Percentiles rank a stretch among this genome's conserved stretches.
These are phyloP conservation scores for Beroe forskalii DNA, from an alignment of 37 sponge, comb jelly and placozoan species.

Conservation along the genomic window DNA sequence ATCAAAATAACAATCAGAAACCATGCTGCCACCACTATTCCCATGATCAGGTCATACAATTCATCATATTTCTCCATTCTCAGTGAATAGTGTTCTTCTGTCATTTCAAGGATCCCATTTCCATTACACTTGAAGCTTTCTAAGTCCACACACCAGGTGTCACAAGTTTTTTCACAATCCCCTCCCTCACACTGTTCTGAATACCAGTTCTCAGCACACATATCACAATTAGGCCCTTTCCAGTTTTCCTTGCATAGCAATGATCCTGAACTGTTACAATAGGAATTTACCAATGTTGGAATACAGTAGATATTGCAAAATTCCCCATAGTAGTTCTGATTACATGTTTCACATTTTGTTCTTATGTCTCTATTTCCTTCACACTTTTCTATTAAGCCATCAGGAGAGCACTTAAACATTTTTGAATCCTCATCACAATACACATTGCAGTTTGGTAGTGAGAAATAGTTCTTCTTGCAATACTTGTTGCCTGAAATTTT, in stretches of 20 bases:
- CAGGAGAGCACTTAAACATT: neutral
- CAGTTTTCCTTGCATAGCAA: neutral
- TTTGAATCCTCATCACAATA: neutral
- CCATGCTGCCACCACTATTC: neutral
- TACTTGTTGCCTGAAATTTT: neutral
- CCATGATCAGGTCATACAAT: constrained; percentile 16
- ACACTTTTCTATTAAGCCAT: neutral
- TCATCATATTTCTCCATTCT: neutral
- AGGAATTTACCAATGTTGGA: neutral
- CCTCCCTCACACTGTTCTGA: neutral
- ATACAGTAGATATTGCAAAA: neutral
- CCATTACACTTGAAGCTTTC: neutral
- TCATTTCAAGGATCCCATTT: constrained; percentile 22
- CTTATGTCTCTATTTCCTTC: neutral
- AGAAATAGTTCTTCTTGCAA: neutral
- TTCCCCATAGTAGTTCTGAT: neutral
- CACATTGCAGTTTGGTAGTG: neutral
- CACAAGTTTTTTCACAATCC: neutral
- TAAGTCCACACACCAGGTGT: neutral
- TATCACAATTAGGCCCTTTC: neutral
- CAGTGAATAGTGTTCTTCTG: neutral
- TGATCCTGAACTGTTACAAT: neutral
- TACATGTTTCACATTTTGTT: neutral
- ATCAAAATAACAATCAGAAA: neutral
- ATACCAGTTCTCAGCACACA: neutral